Evolutionary conservation across 30 jellyfish, hydroid and myxozoan genomes (phyloP), one percentile per base, ranked within the genome.

Genomic region (Phacellophora camtschatica): DNA sequence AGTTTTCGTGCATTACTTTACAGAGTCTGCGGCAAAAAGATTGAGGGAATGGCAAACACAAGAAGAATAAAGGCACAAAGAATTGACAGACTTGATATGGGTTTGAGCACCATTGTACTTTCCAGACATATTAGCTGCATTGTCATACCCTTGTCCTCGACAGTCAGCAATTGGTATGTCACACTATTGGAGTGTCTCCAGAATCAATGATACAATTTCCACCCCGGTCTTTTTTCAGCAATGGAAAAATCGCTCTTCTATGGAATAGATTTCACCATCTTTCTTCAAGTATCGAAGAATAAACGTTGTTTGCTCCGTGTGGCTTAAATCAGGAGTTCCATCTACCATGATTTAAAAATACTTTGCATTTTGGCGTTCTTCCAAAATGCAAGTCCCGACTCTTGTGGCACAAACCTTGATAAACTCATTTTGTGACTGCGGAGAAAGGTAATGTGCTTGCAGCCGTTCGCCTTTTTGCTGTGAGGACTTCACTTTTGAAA

Each of bases 141-240:
- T 82, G 19, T 69, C 95, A 73, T 68, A 82, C 66, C 95, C 95
- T 82, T 68, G 81, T 37, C 89, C 81, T 16, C 71, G 95, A 68
- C 87, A 82, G 56, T 82, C 88, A 41, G 62, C 65, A 54, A 82
- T 55, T 19, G 90, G 83, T 22, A 77, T 63, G 12, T 49, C 82
- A 77, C 36, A 48, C 68, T 61, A 42, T 64, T 64, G 33, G 72
- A 77, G 72, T 45, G 83, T 63, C 54, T 77, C 72, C 83, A 77
- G 71, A 49, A 77, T 58, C 71, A 77, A 7, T 28, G 71, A 77
- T 30, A 83, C 82, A 76, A 76, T 76, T 15, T 76, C 79, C 39
- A 61, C 82, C 42, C 82, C 89, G 27, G 83, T 58, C 30, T 77
- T 77, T 58, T 63, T 77, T 37, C 90, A 77, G 90, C 77, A 77